A percentile compares a stretch with the other conserved stretches of the same genome.
phyloP scores from a whole-genome alignment of 2,113 vertebrate genomes.

The Podarcis raffonei region DNA sequence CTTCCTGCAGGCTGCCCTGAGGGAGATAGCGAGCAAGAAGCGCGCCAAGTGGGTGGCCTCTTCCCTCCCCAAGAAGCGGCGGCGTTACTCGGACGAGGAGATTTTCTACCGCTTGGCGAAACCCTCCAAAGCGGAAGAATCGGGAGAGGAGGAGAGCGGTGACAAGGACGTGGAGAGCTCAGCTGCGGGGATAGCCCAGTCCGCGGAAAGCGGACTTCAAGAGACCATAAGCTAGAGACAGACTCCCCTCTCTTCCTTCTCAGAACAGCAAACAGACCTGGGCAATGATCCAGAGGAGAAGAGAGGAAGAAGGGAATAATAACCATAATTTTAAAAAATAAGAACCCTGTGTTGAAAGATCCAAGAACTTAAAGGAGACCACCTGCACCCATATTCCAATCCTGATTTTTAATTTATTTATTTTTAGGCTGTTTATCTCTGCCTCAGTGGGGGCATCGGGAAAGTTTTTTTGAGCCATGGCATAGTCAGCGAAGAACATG shows the following conservation, averaged over 20 bases:
- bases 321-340: too few relatives aligned
- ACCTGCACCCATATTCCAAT: background rate
- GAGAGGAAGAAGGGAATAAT: background rate
- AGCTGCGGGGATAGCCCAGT: background rate
- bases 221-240: background rate
- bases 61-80: background rate
- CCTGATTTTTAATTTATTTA: background rate
- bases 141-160: too few relatives aligned
- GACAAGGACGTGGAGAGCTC: too few relatives aligned
- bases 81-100: background rate
- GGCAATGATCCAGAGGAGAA: too few relatives aligned
- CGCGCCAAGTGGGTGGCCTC: background rate
- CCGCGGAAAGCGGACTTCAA: background rate
- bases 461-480: background rate
- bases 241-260: background rate
- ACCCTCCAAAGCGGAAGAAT: rapidly evolving
- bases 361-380: background rate
- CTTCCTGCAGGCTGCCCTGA: background rate
- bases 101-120: conserved; percentile 7
- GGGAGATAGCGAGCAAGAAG: background rate
- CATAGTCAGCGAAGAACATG: background rate
- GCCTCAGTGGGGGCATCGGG: too few relatives aligned
- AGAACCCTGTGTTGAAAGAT: background rate
- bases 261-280: background rate
- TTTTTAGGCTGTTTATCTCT: too few relatives aligned